Percentiles rank a stretch among this genome's conserved stretches.
phyloP scores from a whole-genome alignment of 2,888 invertebrate genomes.

The Spicauda simplicius region DNA sequence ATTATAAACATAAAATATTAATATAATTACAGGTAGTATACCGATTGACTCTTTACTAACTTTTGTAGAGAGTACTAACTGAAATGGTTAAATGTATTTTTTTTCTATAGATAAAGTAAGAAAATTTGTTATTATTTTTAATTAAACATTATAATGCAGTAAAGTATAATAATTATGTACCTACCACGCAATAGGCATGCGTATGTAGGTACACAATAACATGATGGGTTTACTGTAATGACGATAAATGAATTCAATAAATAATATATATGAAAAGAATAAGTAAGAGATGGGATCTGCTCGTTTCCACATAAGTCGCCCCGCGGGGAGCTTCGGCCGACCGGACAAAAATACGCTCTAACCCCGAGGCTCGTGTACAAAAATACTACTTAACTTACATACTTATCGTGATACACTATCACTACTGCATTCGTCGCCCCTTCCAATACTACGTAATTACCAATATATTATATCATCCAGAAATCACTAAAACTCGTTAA shows the following conservation, averaged over 20 bases:
- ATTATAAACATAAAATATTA: background rate
- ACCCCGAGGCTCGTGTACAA: conserved; percentile 57
- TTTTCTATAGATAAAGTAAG: too few relatives aligned
- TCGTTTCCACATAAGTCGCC: conserved; percentile 39
- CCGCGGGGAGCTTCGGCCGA: conserved; percentile 43
- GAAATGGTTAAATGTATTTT: too few relatives aligned
- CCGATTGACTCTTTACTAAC: too few relatives aligned
- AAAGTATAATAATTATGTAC: too few relatives aligned
- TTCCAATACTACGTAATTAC: conserved; percentile 41
- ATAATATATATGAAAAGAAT: conserved; percentile 5
- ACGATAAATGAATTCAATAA: conserved; percentile 2
- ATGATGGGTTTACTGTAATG: background rate
- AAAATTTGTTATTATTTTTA: too few relatives aligned
- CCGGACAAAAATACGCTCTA: conserved; percentile 40
- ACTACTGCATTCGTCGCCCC: conserved; percentile 60
- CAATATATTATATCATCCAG: conserved; percentile 34
- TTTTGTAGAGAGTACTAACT: too few relatives aligned
- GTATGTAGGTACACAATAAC: too few relatives aligned
- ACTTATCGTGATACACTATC: conserved; percentile 57
- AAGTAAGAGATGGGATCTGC: conserved; percentile 44
- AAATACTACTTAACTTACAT: conserved; percentile 63
- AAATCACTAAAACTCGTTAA: conserved; percentile 32
- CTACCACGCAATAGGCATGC: too few relatives aligned
- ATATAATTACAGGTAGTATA: background rate
- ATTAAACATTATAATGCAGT: too few relatives aligned